Base-by-base conservation (phyloP, 1,140 invertebrate species). In the Lordiphosa collinella region DNA sequence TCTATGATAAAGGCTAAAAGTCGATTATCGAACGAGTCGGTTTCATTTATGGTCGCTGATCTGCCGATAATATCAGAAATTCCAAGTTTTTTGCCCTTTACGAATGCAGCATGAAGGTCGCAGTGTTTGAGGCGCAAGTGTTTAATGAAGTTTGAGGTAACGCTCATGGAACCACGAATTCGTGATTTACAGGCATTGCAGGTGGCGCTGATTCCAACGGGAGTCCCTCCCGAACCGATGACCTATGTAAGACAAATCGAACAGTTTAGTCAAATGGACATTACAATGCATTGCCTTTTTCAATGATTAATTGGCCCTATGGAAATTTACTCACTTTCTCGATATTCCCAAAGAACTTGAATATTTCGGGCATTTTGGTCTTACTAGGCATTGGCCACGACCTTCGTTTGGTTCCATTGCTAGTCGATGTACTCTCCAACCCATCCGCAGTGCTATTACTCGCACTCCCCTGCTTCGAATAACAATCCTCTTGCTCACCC, bases 131-230 rank as follows among this genome's bases (percentile, higher is more conserved):
- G 14, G 1, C 62, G 56, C 22, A 65, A 31, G 34, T 65, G 62
- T n/a, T 65, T 60, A 10, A 65, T 65, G 12, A 65, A 65, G 14
- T 65, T 65, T 6, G 62, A 65, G 14, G 62, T 65, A 7, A 65
- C 56, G 0, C 36, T 60, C 0, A 49, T 41, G 22, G 59, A 65
- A 0, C 62, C 62, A 13, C 36, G 58, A 6, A 65, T 65, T 1
- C 62, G 32, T 0, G 49, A 43, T 1, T 53, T 48, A 12, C 62
- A 65, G 0, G 56, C 62, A 36, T 65, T 65, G 56, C 62, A 65
- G 2, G 49, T 53, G 14, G 62, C 62, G 31, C 43, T 49, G 3
- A 65, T 37, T 5, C 44, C 56, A 11, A 43, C 62, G 14, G 43
- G 32, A 5, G 29, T 53, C 10, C 49, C 56, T 44, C 35, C 41